A percentile compares a stretch with the other conserved stretches of the same genome.
phyloP scores from a whole-genome alignment of 2,888 invertebrate species.

The Machimus rusticus region DNA sequence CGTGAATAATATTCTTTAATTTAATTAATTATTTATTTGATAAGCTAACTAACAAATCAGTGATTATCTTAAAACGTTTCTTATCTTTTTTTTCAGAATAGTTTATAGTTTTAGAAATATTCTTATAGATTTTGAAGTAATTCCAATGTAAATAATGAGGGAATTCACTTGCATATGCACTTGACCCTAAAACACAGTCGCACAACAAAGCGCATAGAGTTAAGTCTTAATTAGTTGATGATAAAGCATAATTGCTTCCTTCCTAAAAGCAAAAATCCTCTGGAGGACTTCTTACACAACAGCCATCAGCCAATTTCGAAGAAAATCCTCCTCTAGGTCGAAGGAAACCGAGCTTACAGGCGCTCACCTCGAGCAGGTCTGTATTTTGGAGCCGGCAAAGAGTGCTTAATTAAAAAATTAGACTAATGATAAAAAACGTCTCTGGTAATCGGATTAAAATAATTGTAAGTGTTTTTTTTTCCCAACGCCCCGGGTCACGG shows the following conservation, averaged over 20 bases:
- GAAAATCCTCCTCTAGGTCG: not conserved
- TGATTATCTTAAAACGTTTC: no score
- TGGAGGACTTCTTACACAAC: not conserved
- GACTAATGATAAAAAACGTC: constrained; percentile 36
- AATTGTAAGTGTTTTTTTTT: constrained; percentile 32
- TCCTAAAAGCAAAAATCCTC: not conserved
- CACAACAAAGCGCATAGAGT: not conserved
- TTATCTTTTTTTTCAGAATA: no score
- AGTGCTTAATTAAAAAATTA: constrained; percentile 40
- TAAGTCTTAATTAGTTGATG: not conserved
- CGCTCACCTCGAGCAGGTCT: constrained; percentile 11
- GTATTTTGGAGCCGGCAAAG: constrained; percentile 12
- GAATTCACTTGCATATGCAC: not conserved
- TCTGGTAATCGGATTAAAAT: constrained; percentile 37
- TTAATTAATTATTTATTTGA: no score
- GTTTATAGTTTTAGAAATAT: no score
- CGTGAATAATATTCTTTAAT: no score
- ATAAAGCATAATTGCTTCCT: not conserved
- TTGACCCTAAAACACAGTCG: not conserved
- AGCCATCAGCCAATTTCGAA: not conserved
- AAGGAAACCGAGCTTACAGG: not conserved
- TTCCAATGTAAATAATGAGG: no score
- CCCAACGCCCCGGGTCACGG: not conserved
- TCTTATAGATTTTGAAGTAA: no score
- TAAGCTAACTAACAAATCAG: no score